These are phyloP conservation scores for Stenotaenia linearis DNA, from an alignment of 2,888 invertebrate genomes.

Conservation along the genomic window DNA sequence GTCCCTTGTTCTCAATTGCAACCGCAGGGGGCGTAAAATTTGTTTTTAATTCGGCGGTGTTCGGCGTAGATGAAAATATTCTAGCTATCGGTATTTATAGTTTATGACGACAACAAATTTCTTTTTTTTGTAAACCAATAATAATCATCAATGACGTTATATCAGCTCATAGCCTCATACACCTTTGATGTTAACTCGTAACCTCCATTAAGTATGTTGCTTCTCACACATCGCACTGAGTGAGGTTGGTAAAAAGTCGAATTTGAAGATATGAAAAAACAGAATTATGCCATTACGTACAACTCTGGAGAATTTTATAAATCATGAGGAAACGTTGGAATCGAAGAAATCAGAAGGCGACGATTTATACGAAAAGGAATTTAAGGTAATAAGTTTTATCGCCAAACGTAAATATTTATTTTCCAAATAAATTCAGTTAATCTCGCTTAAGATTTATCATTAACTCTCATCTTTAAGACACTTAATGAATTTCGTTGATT, in stretches of 20 bases:
- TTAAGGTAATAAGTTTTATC: slow-evolving; percentile 45
- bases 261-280: not conserved
- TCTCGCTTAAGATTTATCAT: too few relatives aligned
- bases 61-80: too few relatives aligned
- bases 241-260: not conserved
- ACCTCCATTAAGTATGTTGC: slow-evolving; percentile 12
- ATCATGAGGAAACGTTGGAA: slow-evolving; percentile 51
- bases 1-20: not conserved
- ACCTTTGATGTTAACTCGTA: not conserved
- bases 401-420: not conserved
- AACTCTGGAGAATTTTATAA: slow-evolving; percentile 50
- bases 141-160: not conserved
- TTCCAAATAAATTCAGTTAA: too few relatives aligned
- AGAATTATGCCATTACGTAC: slow-evolving; percentile 46
- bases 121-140: not conserved
- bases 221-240: not conserved
- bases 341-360: slow-evolving; percentile 44
- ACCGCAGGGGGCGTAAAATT: not conserved
- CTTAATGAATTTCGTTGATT: too few relatives aligned
- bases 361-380: slow-evolving; percentile 50
- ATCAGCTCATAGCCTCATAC: not conserved
- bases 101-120: not conserved
- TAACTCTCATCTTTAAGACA: too few relatives aligned
- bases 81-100: not conserved
- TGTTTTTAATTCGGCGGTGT: too few relatives aligned